phyloP scores from a whole-genome alignment of 2,113 vertebrate species.

The Mixornis gularis region DNA sequence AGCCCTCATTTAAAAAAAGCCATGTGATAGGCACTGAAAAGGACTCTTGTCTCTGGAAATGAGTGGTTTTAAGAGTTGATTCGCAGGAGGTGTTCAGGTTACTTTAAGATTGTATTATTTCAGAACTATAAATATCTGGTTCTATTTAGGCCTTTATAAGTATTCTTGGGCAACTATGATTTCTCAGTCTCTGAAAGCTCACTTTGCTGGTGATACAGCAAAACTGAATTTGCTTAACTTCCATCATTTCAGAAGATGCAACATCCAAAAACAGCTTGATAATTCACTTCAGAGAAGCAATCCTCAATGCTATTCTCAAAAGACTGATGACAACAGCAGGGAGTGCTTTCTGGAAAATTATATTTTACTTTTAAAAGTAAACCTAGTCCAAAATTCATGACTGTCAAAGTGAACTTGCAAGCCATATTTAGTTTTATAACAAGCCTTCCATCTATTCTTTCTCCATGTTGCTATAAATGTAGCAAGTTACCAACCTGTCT shows the following conservation, averaged over 20 bases:
- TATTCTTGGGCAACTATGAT: not conserved
- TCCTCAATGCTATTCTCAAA: not conserved
- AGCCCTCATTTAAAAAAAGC: not conserved
- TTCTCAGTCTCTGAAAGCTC: not conserved
- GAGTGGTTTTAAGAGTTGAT: not conserved
- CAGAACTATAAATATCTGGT: not conserved
- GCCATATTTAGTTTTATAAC: not conserved
- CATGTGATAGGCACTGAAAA: not conserved
- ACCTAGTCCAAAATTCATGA: not conserved
- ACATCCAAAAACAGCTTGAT: not conserved
- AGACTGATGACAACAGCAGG: not conserved
- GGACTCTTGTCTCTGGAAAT: not conserved
- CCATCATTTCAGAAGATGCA: not conserved
- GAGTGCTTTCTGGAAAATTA: not conserved
- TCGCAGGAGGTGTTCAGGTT: not conserved
- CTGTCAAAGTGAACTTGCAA: not conserved
- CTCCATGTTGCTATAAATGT: not conserved
- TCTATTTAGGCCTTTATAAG: not conserved
- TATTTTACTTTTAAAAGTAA: not conserved
- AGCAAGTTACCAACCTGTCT: conserved; percentile 81
- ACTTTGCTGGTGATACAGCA: not conserved
- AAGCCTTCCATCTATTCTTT: not conserved
- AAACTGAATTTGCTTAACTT: not conserved
- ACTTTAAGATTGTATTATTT: not conserved
- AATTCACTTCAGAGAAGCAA: not conserved